A percentile compares a stretch with the other conserved stretches of the same genome.
phyloP scores from a whole-genome alignment of 2,888 invertebrate species.

The Stegophylla sp. region DNA sequence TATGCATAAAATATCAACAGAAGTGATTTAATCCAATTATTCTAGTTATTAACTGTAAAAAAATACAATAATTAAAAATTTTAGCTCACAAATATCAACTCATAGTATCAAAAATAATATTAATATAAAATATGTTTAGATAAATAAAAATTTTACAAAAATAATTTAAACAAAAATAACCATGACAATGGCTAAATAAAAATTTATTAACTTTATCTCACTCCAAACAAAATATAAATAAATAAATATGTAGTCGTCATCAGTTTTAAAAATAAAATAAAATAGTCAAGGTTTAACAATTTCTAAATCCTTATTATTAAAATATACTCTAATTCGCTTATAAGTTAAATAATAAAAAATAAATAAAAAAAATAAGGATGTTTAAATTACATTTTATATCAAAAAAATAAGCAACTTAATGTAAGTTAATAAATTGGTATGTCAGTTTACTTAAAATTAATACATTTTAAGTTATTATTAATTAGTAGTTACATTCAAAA shows the following conservation, averaged over 20 bases:
- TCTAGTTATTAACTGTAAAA: too few species aligned
- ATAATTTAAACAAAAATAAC: too few species aligned
- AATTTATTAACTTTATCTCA: background rate
- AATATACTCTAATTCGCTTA: background rate
- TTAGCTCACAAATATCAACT: too few species aligned
- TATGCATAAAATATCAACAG: too few species aligned
- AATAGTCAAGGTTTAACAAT: slow-evolving; percentile 33
- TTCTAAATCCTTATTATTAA: background rate
- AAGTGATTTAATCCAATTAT: too few species aligned
- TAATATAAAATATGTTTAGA: too few species aligned
- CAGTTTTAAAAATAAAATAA: slow-evolving; percentile 33
- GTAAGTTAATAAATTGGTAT: slow-evolving; percentile 4
- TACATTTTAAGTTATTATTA: slow-evolving; percentile 5
- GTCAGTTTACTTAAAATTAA: background rate
- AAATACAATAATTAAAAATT: too few species aligned
- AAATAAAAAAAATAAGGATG: background rate
- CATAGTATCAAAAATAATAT: too few species aligned
- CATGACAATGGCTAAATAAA: too few species aligned
- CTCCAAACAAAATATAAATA: background rate
- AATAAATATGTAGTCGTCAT: background rate
- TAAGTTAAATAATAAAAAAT: background rate
- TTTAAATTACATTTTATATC: background rate
- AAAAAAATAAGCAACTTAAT: slow-evolving; percentile 17
- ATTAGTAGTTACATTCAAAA: background rate
- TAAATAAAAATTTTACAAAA: too few species aligned